Conservation (phyloP, 2,113 vertebrate genomes). For the Calonectris borealis region DNA sequence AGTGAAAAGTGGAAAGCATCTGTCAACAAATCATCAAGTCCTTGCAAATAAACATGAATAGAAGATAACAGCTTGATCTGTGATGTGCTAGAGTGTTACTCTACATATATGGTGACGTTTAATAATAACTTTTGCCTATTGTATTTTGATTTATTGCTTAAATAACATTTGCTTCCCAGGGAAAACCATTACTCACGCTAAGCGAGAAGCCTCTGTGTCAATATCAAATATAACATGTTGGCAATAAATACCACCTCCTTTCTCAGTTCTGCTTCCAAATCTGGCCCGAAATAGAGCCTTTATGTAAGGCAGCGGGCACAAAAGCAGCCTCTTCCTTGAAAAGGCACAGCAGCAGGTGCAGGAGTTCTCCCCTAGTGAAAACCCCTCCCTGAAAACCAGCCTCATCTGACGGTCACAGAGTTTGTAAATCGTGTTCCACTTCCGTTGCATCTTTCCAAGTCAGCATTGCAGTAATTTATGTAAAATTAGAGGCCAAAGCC, state of each 20-base stretch:
- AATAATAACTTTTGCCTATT: background rate
- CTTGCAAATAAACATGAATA: background rate
- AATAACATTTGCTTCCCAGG: background rate
- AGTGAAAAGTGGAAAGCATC: background rate
- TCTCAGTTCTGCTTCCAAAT: background rate
- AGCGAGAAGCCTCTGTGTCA: background rate
- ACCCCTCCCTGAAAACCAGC: background rate
- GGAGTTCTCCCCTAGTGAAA: background rate
- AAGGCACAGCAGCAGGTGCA: background rate
- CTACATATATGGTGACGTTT: background rate
- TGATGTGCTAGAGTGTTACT: background rate
- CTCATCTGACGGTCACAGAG: background rate
- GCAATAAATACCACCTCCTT: background rate
- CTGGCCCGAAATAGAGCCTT: background rate
- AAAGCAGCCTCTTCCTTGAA: background rate
- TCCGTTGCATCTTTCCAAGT: background rate
- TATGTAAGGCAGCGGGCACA: background rate
- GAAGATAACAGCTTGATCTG: background rate
- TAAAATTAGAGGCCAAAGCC: background rate
- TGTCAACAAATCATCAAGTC: background rate
- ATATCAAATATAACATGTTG: background rate
- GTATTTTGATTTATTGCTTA: background rate
- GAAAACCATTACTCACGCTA: background rate
- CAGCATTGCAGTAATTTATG: background rate
- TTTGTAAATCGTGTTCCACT: accelerated